Evolutionary conservation across 2,888 invertebrate genomes (phyloP).

Genomic region (Julus scanicus): DNA sequence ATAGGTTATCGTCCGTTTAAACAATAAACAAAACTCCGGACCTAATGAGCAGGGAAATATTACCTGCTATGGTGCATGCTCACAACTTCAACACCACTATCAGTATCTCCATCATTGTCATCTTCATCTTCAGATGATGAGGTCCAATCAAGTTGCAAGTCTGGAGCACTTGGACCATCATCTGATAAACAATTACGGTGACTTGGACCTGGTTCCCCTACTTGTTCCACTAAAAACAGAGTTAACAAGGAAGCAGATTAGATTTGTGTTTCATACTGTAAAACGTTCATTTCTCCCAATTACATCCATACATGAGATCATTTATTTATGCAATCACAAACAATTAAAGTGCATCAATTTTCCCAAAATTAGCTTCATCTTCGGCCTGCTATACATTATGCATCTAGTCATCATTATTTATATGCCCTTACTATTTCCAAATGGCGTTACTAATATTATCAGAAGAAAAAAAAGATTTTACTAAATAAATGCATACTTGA

Average conservation of each 20-base stretch:
- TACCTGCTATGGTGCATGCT: slow-evolving; percentile 62
- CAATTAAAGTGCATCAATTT: no score
- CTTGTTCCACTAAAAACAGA: background rate
- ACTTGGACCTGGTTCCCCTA: slow-evolving; percentile 54
- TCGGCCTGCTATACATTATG: no score
- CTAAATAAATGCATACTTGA: no score
- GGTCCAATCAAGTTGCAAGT: slow-evolving; percentile 81
- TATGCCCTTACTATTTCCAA: no score
- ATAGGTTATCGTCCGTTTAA: background rate
- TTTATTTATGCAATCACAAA: no score
- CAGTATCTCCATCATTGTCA: slow-evolving; percentile 61
- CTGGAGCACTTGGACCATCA: slow-evolving; percentile 75
- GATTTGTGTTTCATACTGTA: no score
- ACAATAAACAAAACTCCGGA: background rate
- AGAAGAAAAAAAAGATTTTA: no score
- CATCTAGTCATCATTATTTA: no score
- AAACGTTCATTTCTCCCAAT: no score
- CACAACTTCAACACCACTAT: slow-evolving; percentile 68
- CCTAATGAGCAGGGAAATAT: background rate
- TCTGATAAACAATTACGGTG: slow-evolving; percentile 54
- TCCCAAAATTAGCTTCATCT: no score
- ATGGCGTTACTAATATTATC: no score
- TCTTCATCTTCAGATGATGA: slow-evolving; percentile 66
- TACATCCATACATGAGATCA: no score
- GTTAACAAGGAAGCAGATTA: background rate